These are phyloP conservation scores for Aspiorhynchus laticeps DNA, from an alignment of 2,113 vertebrate genomes.

Conservation along the genomic window DNA sequence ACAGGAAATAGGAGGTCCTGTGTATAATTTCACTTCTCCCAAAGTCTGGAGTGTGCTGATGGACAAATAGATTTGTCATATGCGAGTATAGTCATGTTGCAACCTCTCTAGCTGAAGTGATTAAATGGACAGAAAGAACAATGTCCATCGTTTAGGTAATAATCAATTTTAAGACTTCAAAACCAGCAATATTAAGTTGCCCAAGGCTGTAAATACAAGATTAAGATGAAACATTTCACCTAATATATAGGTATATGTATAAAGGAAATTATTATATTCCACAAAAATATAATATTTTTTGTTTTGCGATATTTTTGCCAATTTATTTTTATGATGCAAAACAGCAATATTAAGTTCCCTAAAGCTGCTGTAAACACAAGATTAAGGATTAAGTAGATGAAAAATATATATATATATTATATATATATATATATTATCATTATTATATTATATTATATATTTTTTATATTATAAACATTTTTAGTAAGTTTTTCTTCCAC, in stretches of 20 bases:
- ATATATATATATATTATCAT: too few relatives aligned
- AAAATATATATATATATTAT: too few relatives aligned
- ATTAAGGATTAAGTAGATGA: too few relatives aligned
- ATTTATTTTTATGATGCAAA: neutral
- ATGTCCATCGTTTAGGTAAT: neutral
- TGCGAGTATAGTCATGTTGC: slow-evolving; percentile 60
- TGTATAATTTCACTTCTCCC: slow-evolving; percentile 59
- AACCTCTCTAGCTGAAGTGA: slow-evolving; percentile 46
- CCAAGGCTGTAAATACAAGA: neutral
- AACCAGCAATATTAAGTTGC: neutral
- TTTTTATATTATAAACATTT: too few relatives aligned
- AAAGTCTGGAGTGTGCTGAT: neutral
- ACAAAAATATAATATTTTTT: neutral
- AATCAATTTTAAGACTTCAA: slow-evolving; percentile 2
- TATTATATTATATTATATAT: too few relatives aligned
- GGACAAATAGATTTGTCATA: slow-evolving; percentile 53
- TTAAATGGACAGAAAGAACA: slow-evolving; percentile 28
- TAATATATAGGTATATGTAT: too few relatives aligned
- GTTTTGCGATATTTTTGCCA: neutral
- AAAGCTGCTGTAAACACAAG: too few relatives aligned
- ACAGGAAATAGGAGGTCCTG: slow-evolving; percentile 21
- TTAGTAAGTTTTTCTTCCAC: too few relatives aligned
- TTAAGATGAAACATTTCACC: neutral
- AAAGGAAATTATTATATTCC: neutral
- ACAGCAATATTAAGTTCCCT: too few relatives aligned